These are phyloP conservation scores for Drusus annulatus DNA, from an alignment of 1,140 invertebrate genomes.

Conservation along the genomic window DNA sequence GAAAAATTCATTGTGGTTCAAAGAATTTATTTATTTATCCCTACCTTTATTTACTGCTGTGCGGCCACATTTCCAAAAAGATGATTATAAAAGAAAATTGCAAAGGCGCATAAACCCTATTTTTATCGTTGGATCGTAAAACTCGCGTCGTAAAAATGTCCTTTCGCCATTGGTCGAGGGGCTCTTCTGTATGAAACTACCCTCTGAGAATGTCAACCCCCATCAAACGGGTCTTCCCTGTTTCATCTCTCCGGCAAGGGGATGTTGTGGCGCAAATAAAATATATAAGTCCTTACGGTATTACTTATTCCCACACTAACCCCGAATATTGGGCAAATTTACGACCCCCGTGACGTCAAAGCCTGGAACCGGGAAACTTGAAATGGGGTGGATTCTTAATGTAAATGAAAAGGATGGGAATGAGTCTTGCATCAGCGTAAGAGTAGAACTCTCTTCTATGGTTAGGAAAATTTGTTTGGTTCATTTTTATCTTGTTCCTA, in stretches of 20 bases:
- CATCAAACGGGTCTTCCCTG: background rate
- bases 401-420: too few relatives aligned
- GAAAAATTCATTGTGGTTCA: too few relatives aligned
- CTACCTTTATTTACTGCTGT: slow-evolving; percentile 39
- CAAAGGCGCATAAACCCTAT: slow-evolving; percentile 50
- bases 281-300: slow-evolving; percentile 45
- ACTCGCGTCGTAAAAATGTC: slow-evolving; percentile 41
- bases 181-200: slow-evolving; percentile 46
- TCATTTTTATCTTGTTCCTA: too few relatives aligned
- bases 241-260: background rate
- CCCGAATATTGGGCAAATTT: background rate
- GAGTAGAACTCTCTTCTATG: too few relatives aligned
- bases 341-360: slow-evolving; percentile 1
- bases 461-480: too few relatives aligned
- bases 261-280: background rate
- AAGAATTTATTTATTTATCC: too few relatives aligned
- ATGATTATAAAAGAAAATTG: slow-evolving; percentile 60
- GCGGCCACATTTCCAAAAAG: slow-evolving; percentile 67
- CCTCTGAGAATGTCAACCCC: slow-evolving; percentile 48
- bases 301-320: slow-evolving; percentile 26
- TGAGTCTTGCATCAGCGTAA: too few relatives aligned
- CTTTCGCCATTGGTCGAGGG: slow-evolving; percentile 42
- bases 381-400: too few relatives aligned
- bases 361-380: background rate
- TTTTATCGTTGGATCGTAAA: slow-evolving; percentile 31